Percentiles rank a stretch among this genome's conserved stretches.
These are phyloP conservation scores for Saturnia pavonia DNA, from an alignment of 2,888 invertebrate genomes.

Conservation along the genomic window DNA sequence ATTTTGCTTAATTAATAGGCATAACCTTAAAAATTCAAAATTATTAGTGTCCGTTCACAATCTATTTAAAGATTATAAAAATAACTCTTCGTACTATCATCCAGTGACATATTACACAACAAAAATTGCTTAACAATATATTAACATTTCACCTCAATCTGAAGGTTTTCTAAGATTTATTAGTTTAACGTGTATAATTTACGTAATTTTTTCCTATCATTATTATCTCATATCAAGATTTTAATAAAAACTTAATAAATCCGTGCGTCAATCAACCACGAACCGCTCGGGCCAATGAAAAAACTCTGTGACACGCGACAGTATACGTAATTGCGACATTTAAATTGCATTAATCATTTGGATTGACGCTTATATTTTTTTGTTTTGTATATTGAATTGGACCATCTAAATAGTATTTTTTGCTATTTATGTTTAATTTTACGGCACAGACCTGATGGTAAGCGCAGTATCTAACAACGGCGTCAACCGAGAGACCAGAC, in stretches of 20 bases:
- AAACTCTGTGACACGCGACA: slow-evolving; percentile 51
- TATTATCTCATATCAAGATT: slow-evolving; percentile 24
- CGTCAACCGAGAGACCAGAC: too few species aligned
- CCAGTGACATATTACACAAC: too few species aligned
- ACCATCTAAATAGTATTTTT: slow-evolving; percentile 13
- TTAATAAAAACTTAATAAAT: slow-evolving; percentile 63
- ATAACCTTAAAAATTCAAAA: too few species aligned
- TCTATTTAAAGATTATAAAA: too few species aligned
- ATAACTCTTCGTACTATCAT: too few species aligned
- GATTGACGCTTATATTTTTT: slow-evolving; percentile 16
- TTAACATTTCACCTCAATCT: background rate
- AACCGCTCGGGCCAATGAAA: slow-evolving; percentile 56
- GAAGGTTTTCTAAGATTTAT: slow-evolving; percentile 12
- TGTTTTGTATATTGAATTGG: slow-evolving; percentile 5
- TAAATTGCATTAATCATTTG: slow-evolving; percentile 66
- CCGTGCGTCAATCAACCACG: slow-evolving; percentile 64
- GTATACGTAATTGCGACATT: slow-evolving; percentile 62
- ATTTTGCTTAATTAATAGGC: too few species aligned
- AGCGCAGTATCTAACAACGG: too few species aligned
- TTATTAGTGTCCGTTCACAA: too few species aligned
- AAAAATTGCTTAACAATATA: background rate
- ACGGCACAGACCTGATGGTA: too few species aligned
- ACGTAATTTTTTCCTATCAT: slow-evolving; percentile 21
- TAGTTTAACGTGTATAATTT: slow-evolving; percentile 9
- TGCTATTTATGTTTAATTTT: too few species aligned